phyloP scores from a whole-genome alignment of 1,140 invertebrate species.

The Drosophila grimshawi region DNA sequence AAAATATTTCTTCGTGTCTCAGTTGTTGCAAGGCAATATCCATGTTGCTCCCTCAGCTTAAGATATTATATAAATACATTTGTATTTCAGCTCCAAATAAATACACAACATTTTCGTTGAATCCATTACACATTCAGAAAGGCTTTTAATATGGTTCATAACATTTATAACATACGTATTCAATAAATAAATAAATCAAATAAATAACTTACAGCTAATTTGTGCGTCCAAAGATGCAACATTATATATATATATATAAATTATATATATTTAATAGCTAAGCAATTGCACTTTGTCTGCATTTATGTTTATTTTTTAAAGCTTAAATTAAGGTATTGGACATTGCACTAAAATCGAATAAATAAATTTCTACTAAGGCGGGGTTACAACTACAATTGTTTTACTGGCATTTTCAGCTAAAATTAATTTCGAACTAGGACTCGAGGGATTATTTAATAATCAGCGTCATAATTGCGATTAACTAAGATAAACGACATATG shows the following conservation, averaged over 20 bases:
- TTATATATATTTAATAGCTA: slow-evolving; percentile 3
- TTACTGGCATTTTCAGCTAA: slow-evolving; percentile 74
- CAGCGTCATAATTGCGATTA: slow-evolving; percentile 59
- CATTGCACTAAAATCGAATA: slow-evolving; percentile 62
- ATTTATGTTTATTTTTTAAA: not conserved
- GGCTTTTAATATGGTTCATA: slow-evolving; percentile 64
- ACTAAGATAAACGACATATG: slow-evolving; percentile 52
- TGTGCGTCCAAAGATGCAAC: slow-evolving; percentile 36
- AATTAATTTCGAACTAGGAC: slow-evolving; percentile 75
- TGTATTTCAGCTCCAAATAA: not conserved
- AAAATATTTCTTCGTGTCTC: too few relatives aligned
- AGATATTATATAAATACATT: not conserved
- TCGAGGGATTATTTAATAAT: slow-evolving; percentile 80
- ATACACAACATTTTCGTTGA: not conserved
- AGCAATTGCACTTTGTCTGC: not conserved
- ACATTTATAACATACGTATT: slow-evolving; percentile 60
- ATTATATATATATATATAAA: slow-evolving; percentile 7
- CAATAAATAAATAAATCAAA: slow-evolving; percentile 74
- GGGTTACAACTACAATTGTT: slow-evolving; percentile 74
- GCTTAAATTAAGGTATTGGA: slow-evolving; percentile 44
- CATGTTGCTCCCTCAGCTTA: not conserved
- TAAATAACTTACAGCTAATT: slow-evolving; percentile 73
- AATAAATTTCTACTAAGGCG: slow-evolving; percentile 54
- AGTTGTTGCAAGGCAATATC: too few relatives aligned
- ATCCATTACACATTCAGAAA: slow-evolving; percentile 20